Base-by-base conservation (phyloP, 2,888 invertebrate genomes). In the Lycophotia porphyrea region DNA sequence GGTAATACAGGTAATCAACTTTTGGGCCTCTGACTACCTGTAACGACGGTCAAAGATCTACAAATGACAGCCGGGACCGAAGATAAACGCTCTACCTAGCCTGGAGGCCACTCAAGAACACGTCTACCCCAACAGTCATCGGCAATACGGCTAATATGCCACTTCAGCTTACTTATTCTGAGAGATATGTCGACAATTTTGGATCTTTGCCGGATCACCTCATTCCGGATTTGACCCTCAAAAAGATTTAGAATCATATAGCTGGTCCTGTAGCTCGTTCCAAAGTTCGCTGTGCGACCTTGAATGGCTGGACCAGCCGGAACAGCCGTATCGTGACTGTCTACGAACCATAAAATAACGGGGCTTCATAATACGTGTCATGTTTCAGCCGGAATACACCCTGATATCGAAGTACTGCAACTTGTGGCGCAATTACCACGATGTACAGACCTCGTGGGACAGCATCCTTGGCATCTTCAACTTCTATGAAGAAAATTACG, bases 371-470 rank as follows among this genome's bases (percentile, higher is more conserved):
- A 55, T 55, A 7, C 58, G 31, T 18, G 18, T 58, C 31, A 58
- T 31, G 65, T 72, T 95, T 60, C 90, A 97, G 97, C 96, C 97
- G 1, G 94, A 97, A 88, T 97, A 97, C 87, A 86, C 90, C 1
- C 82, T 89, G 3, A 90, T 97, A 76, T 90, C 95, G 0, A 86
- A 96, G 70, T 92, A 96, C 60, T 98, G 98, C 91, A 98, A 98
- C 90, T 88, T 98, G 84, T 98, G 97, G 97, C 95, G 98, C 5
- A 97, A 97, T 87, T 98, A 96, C 91, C 97, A 97, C 88, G 98
- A 98, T 85, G 97, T 98, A 49, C 92, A 96, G 60, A 96, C 96
- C 70, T 94, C 97, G 0, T 98, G 97, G 97, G 76, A 74, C 0
- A 96, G 96, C 39, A 93, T 98, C 0, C 91, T 91, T 1, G 88